phyloP scores from a whole-genome alignment of 2,113 vertebrate species.

The Syngnathus scovelli region DNA sequence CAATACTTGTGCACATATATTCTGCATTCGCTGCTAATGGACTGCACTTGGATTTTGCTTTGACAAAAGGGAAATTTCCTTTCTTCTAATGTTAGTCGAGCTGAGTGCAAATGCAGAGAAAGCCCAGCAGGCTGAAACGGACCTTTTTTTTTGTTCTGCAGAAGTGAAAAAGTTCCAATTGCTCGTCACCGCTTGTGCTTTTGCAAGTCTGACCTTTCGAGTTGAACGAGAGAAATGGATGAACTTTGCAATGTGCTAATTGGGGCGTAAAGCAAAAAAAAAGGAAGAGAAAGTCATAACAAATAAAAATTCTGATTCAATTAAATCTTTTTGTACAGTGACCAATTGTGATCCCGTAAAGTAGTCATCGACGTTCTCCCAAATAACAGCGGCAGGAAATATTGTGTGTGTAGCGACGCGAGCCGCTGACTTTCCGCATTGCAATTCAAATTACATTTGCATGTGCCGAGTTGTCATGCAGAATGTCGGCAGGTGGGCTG shows the following conservation, averaged over 20 bases:
- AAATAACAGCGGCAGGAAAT: constrained; percentile 18
- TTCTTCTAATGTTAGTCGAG: constrained; percentile 13
- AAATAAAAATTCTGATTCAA: too few relatives aligned
- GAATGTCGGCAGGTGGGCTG: neutral
- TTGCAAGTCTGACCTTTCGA: neutral
- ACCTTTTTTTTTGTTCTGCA: neutral
- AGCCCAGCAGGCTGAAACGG: neutral
- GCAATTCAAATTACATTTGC: constrained; percentile 26
- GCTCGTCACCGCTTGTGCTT: neutral
- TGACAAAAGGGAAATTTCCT: constrained; percentile 21
- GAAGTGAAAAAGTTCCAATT: neutral
- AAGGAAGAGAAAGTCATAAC: neutral
- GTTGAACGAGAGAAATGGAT: neutral
- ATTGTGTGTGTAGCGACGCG: neutral
- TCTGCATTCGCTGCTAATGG: too few relatives aligned
- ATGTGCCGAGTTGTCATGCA: neutral
- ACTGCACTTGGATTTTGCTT: too few relatives aligned
- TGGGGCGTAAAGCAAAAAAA: too few relatives aligned
- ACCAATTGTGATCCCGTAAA: too few relatives aligned
- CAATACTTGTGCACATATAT: too few relatives aligned
- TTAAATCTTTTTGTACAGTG: too few relatives aligned
- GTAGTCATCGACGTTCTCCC: neutral
- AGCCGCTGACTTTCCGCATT: neutral
- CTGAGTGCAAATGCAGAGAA: neutral
- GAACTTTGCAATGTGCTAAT: neutral